Evolutionary conservation across 1,140 invertebrate species (phyloP).

Genomic region (Zaprionus kolodkinae): DNA sequence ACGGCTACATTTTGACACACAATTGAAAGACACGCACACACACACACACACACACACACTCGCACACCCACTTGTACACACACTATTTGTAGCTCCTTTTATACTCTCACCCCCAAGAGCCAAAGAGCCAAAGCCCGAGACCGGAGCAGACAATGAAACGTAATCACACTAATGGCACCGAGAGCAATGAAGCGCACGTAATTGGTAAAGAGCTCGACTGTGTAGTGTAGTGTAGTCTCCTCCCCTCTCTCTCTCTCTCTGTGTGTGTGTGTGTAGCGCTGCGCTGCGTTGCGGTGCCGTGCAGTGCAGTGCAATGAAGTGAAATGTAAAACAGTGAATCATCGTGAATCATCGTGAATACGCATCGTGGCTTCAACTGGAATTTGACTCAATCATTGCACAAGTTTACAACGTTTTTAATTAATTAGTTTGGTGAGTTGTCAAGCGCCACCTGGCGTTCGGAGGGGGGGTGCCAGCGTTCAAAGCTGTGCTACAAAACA

Average conservation of each 20-base stretch:
- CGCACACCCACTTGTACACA: slow-evolving; percentile 13
- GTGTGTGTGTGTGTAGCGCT: slow-evolving; percentile 26
- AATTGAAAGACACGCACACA: slow-evolving; percentile 79
- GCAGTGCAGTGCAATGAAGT: slow-evolving; percentile 43
- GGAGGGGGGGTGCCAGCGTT: neutral
- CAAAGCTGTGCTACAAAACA: neutral
- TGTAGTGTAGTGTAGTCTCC: slow-evolving; percentile 50
- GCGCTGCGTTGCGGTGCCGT: neutral
- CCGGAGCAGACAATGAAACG: slow-evolving; percentile 79
- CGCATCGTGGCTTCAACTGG: neutral
- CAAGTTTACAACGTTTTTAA: slow-evolving; percentile 22
- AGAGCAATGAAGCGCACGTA: slow-evolving; percentile 82
- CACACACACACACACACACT: slow-evolving; percentile 31
- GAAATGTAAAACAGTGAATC: slow-evolving; percentile 54
- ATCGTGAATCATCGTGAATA: slow-evolving; percentile 45
- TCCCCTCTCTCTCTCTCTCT: neutral
- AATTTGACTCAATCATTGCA: slow-evolving; percentile 24
- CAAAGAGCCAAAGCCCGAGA: slow-evolving; percentile 50
- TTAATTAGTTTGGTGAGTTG: slow-evolving; percentile 24
- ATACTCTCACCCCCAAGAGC: slow-evolving; percentile 32
- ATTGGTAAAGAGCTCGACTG: slow-evolving; percentile 81
- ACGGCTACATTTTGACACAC: slow-evolving; percentile 82
- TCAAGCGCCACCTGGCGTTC: slow-evolving; percentile 3
- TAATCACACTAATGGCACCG: slow-evolving; percentile 82
- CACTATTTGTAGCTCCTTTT: neutral